Evolutionary conservation across 2,888 invertebrate genomes (phyloP).

Genomic region (Acanthococcus lagerstroemiae): DNA sequence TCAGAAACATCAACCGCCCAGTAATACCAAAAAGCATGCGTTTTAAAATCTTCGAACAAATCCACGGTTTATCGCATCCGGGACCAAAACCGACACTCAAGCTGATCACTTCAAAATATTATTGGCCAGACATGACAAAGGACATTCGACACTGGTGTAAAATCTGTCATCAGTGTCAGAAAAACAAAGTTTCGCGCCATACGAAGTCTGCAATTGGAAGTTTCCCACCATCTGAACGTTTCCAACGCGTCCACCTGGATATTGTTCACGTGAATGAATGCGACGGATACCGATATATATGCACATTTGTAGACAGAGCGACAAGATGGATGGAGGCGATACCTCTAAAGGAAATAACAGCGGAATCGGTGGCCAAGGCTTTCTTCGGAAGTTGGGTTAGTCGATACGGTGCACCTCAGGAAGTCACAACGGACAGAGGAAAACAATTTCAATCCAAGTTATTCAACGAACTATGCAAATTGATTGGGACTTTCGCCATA

Average conservation of each 20-base stretch:
- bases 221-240: neutral
- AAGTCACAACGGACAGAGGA: neutral
- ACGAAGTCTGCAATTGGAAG: neutral
- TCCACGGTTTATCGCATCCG: neutral
- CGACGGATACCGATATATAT: neutral
- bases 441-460: neutral
- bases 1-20: neutral
- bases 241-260: neutral
- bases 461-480: neutral
- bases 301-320: slow-evolving; percentile 1
- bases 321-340: slow-evolving; percentile 17
- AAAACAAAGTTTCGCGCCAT: neutral
- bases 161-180: neutral
- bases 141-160: neutral
- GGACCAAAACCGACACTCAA: neutral
- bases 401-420: neutral
- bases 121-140: neutral
- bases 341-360: neutral
- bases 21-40: neutral
- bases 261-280: neutral
- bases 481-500: no score
- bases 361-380: slow-evolving; percentile 2
- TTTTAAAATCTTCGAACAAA: neutral
- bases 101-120: neutral
- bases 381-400: slow-evolving; percentile 39